phyloP scores from a whole-genome alignment of 2,888 invertebrate genomes.

The Sepiola atlantica region DNA sequence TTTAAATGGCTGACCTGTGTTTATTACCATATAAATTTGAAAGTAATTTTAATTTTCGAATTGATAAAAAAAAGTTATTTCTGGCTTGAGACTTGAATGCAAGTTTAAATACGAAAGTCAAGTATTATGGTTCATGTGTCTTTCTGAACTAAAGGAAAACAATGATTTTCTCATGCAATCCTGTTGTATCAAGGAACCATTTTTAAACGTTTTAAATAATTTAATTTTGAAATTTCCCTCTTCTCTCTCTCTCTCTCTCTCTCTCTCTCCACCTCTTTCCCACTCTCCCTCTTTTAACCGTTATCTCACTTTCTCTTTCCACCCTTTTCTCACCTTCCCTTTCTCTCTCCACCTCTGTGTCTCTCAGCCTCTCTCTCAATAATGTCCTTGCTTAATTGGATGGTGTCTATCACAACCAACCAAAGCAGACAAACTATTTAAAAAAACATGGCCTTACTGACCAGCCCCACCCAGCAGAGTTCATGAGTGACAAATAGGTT shows the following conservation, averaged over 20 bases:
- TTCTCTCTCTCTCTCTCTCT: neutral
- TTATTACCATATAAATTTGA: too few species aligned
- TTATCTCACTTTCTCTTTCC: neutral
- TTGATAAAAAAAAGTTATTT: too few species aligned
- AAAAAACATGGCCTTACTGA: neutral
- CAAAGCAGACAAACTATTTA: constrained; percentile 2
- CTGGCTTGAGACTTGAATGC: too few species aligned
- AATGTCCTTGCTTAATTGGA: constrained; percentile 32
- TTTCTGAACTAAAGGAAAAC: too few species aligned
- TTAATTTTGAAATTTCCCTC: neutral
- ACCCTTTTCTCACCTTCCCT: neutral
- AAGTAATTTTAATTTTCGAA: too few species aligned
- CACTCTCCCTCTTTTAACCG: neutral
- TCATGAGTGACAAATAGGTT: constrained; percentile 32
- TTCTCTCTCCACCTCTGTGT: neutral
- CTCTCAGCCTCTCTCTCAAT: neutral
- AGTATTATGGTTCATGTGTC: too few species aligned
- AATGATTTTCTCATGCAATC: too few species aligned
- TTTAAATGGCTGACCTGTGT: too few species aligned
- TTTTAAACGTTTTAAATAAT: too few species aligned
- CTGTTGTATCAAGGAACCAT: too few species aligned
- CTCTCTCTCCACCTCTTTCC: neutral
- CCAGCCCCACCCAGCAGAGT: constrained; percentile 11
- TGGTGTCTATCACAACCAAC: neutral
- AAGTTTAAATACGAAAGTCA: too few species aligned